Evolutionary conservation across 23 tunicate genomes (phyloP).

Genomic region (Styela clava): DNA sequence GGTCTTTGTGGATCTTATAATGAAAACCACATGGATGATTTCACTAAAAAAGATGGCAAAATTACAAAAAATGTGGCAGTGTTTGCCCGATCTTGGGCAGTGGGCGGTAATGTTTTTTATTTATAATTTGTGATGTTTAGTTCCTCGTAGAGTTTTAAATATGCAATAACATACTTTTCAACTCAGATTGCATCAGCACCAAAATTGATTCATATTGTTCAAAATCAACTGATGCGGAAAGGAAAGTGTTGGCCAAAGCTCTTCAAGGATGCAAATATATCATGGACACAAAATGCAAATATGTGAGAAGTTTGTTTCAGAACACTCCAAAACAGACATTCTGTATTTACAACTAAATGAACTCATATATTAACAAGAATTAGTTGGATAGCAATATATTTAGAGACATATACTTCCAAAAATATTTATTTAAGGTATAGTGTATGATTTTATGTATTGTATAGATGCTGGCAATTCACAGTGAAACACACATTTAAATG

Average conservation of each 20-base stretch:
- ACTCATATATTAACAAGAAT: too few species aligned
- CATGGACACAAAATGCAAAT: slow-evolving; percentile 84
- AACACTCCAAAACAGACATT: too few species aligned
- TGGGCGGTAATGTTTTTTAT: slow-evolving; percentile 57
- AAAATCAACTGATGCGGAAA: slow-evolving; percentile 54
- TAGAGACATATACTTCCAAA: too few species aligned
- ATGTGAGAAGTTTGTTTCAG: slow-evolving; percentile 43
- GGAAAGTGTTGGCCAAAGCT: slow-evolving; percentile 63
- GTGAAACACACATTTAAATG: too few species aligned
- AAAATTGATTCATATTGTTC: slow-evolving; percentile 67
- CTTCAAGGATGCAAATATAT: slow-evolving; percentile 86
- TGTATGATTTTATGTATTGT: too few species aligned
- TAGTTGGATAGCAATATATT: too few species aligned
- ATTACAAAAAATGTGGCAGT: slow-evolving; percentile 48
- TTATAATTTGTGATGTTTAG: background rate
- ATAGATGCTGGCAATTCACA: too few species aligned
- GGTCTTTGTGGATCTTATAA: slow-evolving; percentile 97
- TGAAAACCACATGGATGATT: slow-evolving; percentile 73
- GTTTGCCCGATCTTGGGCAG: slow-evolving; percentile 90
- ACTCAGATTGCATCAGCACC: slow-evolving; percentile 56
- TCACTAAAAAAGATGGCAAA: slow-evolving; percentile 51
- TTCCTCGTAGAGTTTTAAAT: background rate
- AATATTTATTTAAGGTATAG: too few species aligned
- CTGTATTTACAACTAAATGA: too few species aligned
- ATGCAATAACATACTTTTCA: background rate